Percentiles rank a stretch among this genome's conserved stretches.
These are phyloP conservation scores for Troglohyphantes excavatus DNA, from an alignment of 2,888 invertebrate genomes.

Conservation along the genomic window DNA sequence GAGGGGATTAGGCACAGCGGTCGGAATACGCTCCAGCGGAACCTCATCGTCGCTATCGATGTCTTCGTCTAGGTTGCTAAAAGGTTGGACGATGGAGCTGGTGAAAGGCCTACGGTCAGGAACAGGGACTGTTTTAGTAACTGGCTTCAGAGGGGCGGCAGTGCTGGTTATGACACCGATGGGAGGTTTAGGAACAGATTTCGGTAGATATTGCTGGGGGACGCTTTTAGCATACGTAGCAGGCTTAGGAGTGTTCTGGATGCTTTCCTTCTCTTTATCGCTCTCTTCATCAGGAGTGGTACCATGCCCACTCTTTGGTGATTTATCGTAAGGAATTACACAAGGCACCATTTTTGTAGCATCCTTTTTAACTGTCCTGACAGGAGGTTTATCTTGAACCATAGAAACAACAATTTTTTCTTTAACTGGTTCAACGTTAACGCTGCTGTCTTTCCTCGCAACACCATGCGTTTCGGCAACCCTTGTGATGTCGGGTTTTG, in stretches of 20 bases:
- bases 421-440: background rate
- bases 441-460: background rate
- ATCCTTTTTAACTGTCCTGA: constrained; percentile 50
- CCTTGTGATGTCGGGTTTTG: background rate
- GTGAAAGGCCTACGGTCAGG: constrained; percentile 27
- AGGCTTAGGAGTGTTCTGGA: background rate
- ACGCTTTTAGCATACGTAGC: background rate
- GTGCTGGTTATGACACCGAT: background rate
- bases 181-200: background rate
- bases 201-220: background rate
- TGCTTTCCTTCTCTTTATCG: constrained; percentile 36
- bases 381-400: constrained; percentile 23
- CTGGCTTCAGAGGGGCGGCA: background rate
- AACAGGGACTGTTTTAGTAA: background rate
- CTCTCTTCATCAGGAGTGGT: constrained; percentile 43
- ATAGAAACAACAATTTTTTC: background rate
- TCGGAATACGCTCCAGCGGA: constrained; percentile 69
- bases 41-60: constrained; percentile 69
- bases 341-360: constrained; percentile 71
- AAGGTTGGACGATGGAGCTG: constrained; percentile 68
- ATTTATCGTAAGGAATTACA: constrained; percentile 70
- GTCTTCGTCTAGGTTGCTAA: constrained; percentile 62
- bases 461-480: background rate
- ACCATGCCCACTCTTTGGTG: constrained; percentile 49
- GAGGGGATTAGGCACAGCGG: constrained; percentile 32